Evolutionary conservation across 2,888 invertebrate species (phyloP).

Genomic region (Anorthoa munda): DNA sequence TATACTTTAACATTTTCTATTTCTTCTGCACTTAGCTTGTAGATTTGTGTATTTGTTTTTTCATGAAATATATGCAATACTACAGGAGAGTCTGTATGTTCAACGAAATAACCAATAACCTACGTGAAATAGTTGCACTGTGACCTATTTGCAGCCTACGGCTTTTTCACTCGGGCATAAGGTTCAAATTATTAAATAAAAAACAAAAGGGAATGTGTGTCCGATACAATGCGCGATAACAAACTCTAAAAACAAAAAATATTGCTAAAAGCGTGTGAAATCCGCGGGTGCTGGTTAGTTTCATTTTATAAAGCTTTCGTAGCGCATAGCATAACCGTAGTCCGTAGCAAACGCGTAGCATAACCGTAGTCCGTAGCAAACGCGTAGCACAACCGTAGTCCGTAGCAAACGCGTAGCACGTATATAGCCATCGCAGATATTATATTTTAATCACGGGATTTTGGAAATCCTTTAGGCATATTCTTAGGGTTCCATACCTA

Average conservation of each 20-base stretch:
- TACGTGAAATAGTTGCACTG: neutral
- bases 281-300: conserved; percentile 24
- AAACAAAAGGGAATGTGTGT: conserved; percentile 5
- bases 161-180: neutral
- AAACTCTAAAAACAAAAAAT: too few relatives aligned
- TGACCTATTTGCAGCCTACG: neutral
- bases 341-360: conserved; percentile 16
- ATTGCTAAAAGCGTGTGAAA: conserved; percentile 48
- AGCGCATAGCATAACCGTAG: conserved; percentile 24
- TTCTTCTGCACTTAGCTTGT: conserved; percentile 5
- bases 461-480: neutral
- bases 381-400: too few relatives aligned
- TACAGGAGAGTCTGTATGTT: neutral
- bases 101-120: neutral
- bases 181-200: conserved; percentile 23
- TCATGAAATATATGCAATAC: neutral
- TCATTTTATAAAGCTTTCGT: conserved; percentile 25
- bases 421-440: neutral
- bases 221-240: too few relatives aligned
- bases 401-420: too few relatives aligned
- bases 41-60: conserved; percentile 14
- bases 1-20: conserved; percentile 24
- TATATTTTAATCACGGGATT: neutral
- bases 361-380: conserved; percentile 72
- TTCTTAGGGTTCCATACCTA: too few relatives aligned